Evolutionary conservation across 2,797 vertebrate species (phyloP).

Genomic region (Yasuhikotakia modesta): DNA sequence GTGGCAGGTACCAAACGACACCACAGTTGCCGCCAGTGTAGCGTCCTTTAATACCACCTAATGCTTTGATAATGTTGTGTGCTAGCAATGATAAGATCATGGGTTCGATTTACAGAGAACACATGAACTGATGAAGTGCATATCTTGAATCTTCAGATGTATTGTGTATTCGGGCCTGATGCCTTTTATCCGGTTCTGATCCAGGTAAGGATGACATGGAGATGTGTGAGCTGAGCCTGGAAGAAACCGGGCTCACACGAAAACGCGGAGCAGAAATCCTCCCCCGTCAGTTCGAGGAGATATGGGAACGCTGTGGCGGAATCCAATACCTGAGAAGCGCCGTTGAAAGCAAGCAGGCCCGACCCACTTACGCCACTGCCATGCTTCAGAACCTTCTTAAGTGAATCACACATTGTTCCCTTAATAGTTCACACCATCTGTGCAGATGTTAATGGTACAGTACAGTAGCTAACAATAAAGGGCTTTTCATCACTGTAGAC

Average conservation of each 20-base stretch:
- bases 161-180: background rate
- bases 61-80: background rate
- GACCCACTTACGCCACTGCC: conserved; percentile 94
- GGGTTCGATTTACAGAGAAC: background rate
- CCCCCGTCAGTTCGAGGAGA: conserved; percentile 94
- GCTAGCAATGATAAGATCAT: background rate
- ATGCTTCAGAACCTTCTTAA: conserved; percentile 95
- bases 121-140: background rate
- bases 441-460: conserved; percentile 21
- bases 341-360: conserved; percentile 93
- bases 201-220: conserved; percentile 98
- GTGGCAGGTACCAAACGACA: conserved; percentile 84
- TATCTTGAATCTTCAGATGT: background rate
- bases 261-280: conserved; percentile 96
- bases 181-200: conserved; percentile 8
- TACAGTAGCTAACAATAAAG: conserved; percentile 54
- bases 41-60: background rate
- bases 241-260: conserved; percentile 95
- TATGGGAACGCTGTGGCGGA: conserved; percentile 97
- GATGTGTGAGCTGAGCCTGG: conserved; percentile 98
- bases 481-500: conserved; percentile 57
- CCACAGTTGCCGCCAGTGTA: no score
- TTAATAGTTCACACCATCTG: conserved; percentile 23
- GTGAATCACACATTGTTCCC: conserved; percentile 69
- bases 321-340: conserved; percentile 95